A percentile compares a stretch with the other conserved stretches of the same genome.
These are phyloP conservation scores for Cepphus grylle DNA, from an alignment of 2,113 vertebrate genomes.

Conservation along the genomic window DNA sequence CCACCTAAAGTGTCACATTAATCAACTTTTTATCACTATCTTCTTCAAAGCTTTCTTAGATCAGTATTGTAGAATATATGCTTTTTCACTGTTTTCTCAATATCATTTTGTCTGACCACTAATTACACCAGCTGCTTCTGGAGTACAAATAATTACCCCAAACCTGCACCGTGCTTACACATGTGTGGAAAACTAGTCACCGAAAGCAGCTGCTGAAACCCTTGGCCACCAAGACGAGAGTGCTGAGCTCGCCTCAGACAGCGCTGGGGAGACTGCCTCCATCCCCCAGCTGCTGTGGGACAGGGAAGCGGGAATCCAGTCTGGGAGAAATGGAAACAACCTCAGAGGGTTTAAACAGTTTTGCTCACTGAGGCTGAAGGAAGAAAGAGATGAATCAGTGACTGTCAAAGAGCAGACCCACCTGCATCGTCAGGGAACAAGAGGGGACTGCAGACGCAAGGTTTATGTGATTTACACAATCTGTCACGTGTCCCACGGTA, in stretches of 20 bases:
- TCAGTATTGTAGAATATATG: neutral
- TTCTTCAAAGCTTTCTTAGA: neutral
- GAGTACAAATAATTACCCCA: neutral
- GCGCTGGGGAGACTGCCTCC: neutral
- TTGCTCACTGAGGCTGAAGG: neutral
- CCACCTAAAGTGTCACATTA: rapidly evolving
- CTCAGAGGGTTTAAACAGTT: neutral
- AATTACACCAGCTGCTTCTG: neutral
- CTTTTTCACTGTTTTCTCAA: rapidly evolving
- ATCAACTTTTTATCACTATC: neutral
- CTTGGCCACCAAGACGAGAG: rapidly evolving
- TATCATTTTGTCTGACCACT: neutral
- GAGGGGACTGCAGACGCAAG: neutral
- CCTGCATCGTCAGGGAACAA: neutral
- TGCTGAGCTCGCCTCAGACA: neutral
- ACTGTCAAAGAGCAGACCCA: neutral
- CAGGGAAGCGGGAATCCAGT: neutral
- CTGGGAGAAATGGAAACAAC: neutral
- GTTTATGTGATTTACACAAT: neutral
- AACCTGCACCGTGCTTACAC: neutral
- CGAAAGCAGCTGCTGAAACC: neutral
- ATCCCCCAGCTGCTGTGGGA: neutral
- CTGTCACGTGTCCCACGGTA: rapidly evolving
- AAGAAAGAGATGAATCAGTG: neutral
- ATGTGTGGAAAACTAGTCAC: neutral